phyloP scores from a whole-genome alignment of 2,113 vertebrate genomes.

The Xiphophorus hellerii region DNA sequence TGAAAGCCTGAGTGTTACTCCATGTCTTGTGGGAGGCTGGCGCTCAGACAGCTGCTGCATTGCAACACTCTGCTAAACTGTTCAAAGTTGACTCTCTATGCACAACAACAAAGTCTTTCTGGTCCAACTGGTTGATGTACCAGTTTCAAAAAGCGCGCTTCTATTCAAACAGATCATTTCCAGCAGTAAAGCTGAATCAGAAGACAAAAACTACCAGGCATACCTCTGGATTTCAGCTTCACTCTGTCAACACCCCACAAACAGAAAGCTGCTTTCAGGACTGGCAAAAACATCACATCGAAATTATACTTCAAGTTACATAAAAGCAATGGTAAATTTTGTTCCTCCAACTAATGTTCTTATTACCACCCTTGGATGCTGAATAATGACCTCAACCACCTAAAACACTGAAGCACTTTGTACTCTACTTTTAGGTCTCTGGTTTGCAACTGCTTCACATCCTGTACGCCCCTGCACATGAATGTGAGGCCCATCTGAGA shows the following conservation, averaged over 20 bases:
- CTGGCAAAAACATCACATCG: too few relatives aligned
- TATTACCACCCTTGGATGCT: background rate
- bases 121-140: slow-evolving; percentile 15
- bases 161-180: slow-evolving; percentile 16
- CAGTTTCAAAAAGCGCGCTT: slow-evolving; percentile 28
- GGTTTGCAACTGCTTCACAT: slow-evolving; percentile 44
- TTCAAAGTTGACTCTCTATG: background rate
- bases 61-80: slow-evolving; percentile 19
- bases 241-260: background rate
- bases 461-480: slow-evolving; percentile 57
- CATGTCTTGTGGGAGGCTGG: slow-evolving; percentile 19
- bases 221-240: too few relatives aligned
- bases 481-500: slow-evolving; percentile 20
- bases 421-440: background rate
- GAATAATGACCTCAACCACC: slow-evolving; percentile 36
- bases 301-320: background rate
- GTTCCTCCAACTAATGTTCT: slow-evolving; percentile 21
- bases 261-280: background rate
- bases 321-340: background rate
- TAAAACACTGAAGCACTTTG: background rate
- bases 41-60: slow-evolving; percentile 24
- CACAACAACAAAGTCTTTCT: slow-evolving; percentile 15
- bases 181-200: background rate
- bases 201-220: background rate
- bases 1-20: slow-evolving; percentile 26